These are phyloP conservation scores for Podarcis siculus DNA, from an alignment of 2,797 vertebrate species.

Conservation along the genomic window DNA sequence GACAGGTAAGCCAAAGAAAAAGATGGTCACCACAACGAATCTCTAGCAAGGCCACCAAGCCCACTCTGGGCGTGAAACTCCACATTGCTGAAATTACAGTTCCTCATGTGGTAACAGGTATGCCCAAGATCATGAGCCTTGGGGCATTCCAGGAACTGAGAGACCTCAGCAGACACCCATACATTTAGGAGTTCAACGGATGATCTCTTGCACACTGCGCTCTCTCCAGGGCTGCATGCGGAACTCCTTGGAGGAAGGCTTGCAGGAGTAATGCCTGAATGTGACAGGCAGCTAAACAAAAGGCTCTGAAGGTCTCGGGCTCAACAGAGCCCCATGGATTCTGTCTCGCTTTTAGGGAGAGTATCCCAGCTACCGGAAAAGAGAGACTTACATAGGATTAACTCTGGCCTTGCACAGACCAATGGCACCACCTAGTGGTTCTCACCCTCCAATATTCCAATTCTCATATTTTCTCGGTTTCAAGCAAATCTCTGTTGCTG, in stretches of 20 bases:
- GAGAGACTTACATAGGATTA: too few relatives aligned
- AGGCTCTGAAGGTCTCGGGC: background rate
- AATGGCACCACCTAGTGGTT: constrained; percentile 73
- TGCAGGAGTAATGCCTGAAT: background rate
- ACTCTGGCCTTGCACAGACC: background rate
- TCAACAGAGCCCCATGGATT: background rate
- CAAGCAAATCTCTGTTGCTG: too few relatives aligned
- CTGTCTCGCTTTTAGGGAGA: constrained; percentile 35
- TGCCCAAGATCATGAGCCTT: background rate
- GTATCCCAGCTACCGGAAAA: background rate
- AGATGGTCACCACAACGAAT: background rate
- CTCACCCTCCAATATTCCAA: background rate
- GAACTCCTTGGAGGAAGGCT: background rate
- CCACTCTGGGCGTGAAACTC: background rate
- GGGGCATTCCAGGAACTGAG: background rate
- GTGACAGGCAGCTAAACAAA: background rate
- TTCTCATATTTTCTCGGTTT: background rate
- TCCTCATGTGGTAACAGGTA: background rate
- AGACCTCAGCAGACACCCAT: too few relatives aligned
- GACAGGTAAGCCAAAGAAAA: background rate
- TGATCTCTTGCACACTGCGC: background rate
- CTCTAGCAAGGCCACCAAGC: background rate
- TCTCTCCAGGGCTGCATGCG: background rate
- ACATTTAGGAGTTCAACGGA: too few relatives aligned
- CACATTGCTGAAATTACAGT: background rate